Evolutionary conservation across 2,797 vertebrate species (phyloP).

Genomic region (Luscinia luscinia): DNA sequence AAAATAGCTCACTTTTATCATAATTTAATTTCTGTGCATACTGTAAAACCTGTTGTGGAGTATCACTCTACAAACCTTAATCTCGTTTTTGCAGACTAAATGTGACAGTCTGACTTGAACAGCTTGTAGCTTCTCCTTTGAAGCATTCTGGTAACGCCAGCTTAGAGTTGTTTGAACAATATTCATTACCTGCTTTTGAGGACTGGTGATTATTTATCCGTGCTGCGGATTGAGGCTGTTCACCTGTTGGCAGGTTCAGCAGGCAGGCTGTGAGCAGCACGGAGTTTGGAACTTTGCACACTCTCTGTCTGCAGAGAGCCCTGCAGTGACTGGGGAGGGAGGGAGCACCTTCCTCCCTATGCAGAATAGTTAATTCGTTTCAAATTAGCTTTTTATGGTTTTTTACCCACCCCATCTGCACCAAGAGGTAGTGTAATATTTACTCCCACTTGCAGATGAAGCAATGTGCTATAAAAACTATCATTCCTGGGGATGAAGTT

Average conservation of each 20-base stretch:
- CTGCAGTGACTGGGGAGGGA: background rate
- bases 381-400: background rate
- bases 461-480: slow-evolving; percentile 23
- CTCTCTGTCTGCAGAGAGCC: background rate
- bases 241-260: slow-evolving; percentile 27
- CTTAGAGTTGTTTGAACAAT: slow-evolving; percentile 54
- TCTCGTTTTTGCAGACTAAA: slow-evolving; percentile 50
- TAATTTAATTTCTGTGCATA: slow-evolving; percentile 77
- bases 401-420: background rate
- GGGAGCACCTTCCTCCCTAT: background rate
- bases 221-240: background rate
- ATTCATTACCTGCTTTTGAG: slow-evolving; percentile 17
- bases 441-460: slow-evolving; percentile 35
- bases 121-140: slow-evolving; percentile 46
- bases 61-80: slow-evolving; percentile 64
- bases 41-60: slow-evolving; percentile 80
- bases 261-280: background rate
- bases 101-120: slow-evolving; percentile 59
- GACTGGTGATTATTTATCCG: background rate
- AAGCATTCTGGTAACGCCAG: slow-evolving; percentile 42
- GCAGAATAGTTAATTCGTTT: slow-evolving; percentile 32
- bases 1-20: slow-evolving; percentile 78
- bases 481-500: background rate
- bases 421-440: slow-evolving; percentile 23
- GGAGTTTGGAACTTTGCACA: background rate